Base-by-base conservation (phyloP, 2,888 invertebrate species). In the Megamerina dolium region DNA sequence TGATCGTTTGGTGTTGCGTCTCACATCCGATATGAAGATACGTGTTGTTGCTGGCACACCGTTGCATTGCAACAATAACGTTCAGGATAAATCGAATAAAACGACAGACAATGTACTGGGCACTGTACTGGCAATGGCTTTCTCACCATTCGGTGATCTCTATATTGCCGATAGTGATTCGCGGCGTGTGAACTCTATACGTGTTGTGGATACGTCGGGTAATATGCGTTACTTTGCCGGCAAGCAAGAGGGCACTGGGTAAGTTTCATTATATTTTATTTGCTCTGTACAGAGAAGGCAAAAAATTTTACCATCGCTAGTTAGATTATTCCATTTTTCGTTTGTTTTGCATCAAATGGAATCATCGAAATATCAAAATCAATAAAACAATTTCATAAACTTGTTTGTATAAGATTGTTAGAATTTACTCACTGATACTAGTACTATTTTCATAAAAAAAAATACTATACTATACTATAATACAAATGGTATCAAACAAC, bases 31-130 rank as follows among this genome's bases (percentile, higher is more conserved):
- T 64, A 83, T 88, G 77, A 88, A 89, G 74, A 86, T 90, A 21
- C 87, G 91, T 63, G 89, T 95, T 0, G 87, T 94, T 3, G 95
- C 94, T 34, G 96, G 96, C n/a, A 87, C 87, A 41, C 93, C 94
- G 12, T 75, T 92, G 20, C 93, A 95, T 66, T 96, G 95, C 64
- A 80, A 77, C 53, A 73, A 72, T 4, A 64, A 58, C 36, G 63
- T 56, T 0, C 91, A 92, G 19, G 77, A 72, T 36, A 73, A 75
- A 21, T 41, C 60, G 2, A 76, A 74, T 42, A 76, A 77, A 53
- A 78, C 82, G 47, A 75, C 79, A 45, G 82, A 83, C 45, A 80
- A 83, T 41, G 81, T 81, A 2, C 73, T 94, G 13, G 91, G 92
- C 27, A 88, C 90, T 0, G 91, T 94, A 3, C 74, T 89, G 50